Evolutionary conservation across 2,888 invertebrate genomes (phyloP), one percentile per base, ranked within the genome.

Genomic region (Drosophila cognata): DNA sequence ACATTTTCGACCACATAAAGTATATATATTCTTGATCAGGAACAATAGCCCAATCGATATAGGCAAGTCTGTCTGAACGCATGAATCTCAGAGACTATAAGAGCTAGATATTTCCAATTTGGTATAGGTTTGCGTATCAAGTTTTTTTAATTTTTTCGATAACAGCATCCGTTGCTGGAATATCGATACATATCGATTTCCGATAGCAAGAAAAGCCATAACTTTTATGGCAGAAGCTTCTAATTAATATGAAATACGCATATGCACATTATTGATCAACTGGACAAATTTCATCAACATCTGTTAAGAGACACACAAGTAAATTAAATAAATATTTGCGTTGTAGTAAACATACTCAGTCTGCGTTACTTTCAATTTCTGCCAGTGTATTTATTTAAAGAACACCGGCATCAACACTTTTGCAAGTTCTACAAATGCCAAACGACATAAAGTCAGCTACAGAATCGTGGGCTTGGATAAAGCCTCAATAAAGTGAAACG

Each of bases 341-440:
- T 2, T 21, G 11, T 6, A 6, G n/a, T 13, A 6, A 21, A 21
- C 11, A 21, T 21, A 43, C 43, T 13, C 4, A 2, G 21, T 13
- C 3, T 21, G 3, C 8, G 21, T 48, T 35, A 25, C 48, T 35
- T 41, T 25, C 8, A 25, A 29, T 65, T 71, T 72, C 53, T 69
- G 31, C 16, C 51, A 72, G 84, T 80, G 84, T 46, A 67, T 28
- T 33, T 11, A 16, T 10, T n/a, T 56, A 18, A 43, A 67, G 25
- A 5, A n/a, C 46, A 36, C 28, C n/a, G 21, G 38, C 38, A 50
- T 36, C 51, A 62, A 36, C 77, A 75, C 74, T 80, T 80, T 73
- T 21, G 43, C 56, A 73, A 83, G 71, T 84, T 76, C 82, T 74
- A 66, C 77, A 57, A 61, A 59, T 35, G 65, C 28, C 69, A 71